These are phyloP conservation scores for Nipponacmea schrenckii DNA, from an alignment of 2,888 invertebrate genomes.

Conservation along the genomic window DNA sequence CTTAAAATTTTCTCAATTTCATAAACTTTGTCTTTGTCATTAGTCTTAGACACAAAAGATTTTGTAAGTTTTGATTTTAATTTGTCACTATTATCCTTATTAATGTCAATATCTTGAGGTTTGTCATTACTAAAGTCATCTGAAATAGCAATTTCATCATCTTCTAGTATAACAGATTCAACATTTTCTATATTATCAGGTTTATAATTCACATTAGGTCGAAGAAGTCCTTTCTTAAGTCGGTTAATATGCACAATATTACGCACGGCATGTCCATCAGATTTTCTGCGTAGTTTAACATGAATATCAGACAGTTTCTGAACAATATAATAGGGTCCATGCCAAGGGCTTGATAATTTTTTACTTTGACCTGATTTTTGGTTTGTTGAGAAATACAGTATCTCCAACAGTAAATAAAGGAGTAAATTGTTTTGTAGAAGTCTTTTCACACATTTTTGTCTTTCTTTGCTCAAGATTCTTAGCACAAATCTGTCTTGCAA, in stretches of 20 bases:
- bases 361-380: not conserved
- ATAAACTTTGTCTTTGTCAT: not conserved
- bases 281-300: not conserved
- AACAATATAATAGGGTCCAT: not conserved
- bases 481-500: not conserved
- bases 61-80: no score
- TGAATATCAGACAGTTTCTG: not conserved
- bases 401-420: not conserved
- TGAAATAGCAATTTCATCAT: not conserved
- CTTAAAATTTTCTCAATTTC: not conserved
- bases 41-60: not conserved
- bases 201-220: not conserved
- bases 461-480: not conserved
- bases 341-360: not conserved
- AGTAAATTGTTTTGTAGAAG: not conserved
- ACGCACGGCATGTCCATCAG: not conserved
- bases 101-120: no score
- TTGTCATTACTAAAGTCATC: not conserved
- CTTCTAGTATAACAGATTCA: not conserved
- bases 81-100: no score
- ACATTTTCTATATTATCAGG: not conserved
- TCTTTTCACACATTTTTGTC: not conserved
- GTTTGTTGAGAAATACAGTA: not conserved
- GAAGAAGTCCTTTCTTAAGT: not conserved
- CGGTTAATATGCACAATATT: conserved; percentile 4